Conservation (phyloP, 2,113 vertebrate species). For the Calypte anna region DNA sequence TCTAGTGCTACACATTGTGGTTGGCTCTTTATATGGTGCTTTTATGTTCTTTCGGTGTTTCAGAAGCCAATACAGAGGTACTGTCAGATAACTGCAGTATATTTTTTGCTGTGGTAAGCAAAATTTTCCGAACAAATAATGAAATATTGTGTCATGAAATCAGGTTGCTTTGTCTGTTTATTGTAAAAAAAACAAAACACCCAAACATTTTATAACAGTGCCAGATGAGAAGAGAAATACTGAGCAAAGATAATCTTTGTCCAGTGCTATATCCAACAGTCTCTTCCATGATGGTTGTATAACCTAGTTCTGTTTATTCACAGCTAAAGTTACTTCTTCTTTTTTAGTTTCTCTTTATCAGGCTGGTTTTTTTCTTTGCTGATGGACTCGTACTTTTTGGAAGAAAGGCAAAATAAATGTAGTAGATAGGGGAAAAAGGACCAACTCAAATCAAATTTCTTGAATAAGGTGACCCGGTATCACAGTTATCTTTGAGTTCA, state of each 20-base stretch:
- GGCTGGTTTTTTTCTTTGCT: not conserved
- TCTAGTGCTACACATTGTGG: not conserved
- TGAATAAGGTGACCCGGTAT: not conserved
- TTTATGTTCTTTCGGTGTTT: not conserved
- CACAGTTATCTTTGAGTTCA: not conserved
- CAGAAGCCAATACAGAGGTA: not conserved
- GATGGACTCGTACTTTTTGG: not conserved
- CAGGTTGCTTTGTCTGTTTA: not conserved
- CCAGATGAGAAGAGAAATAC: not conserved
- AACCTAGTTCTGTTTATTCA: not conserved
- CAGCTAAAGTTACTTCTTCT: not conserved
- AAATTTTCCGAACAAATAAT: not conserved
- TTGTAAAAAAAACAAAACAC: not conserved
- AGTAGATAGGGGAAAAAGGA: not conserved
- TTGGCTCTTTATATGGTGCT: not conserved
- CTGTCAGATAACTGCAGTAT: not conserved
- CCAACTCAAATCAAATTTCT: not conserved
- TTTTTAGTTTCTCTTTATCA: not conserved
- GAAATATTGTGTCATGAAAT: not conserved
- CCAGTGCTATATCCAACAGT: not conserved
- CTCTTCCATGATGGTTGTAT: not conserved
- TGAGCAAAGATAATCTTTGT: not conserved
- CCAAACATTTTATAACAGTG: not conserved
- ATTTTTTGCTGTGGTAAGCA: not conserved
- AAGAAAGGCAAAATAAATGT: not conserved